These are phyloP conservation scores for Pseudococcus longispinus DNA, from an alignment of 2,888 invertebrate species.

Conservation along the genomic window DNA sequence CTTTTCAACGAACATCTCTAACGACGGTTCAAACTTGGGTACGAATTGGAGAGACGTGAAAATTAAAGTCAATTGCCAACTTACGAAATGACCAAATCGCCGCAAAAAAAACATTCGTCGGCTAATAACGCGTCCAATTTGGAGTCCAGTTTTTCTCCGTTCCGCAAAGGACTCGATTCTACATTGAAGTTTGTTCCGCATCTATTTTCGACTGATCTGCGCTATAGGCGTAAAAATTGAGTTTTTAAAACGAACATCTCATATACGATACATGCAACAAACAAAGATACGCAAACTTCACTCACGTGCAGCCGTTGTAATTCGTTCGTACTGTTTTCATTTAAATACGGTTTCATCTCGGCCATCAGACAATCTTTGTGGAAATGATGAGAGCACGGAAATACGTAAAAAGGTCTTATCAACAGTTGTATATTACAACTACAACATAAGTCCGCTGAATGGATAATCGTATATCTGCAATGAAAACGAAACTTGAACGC, in stretches of 20 bases:
- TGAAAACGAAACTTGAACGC: too few relatives aligned
- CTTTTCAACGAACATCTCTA: too few relatives aligned
- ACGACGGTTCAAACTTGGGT: too few relatives aligned
- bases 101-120: slow-evolving; percentile 91
- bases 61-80: slow-evolving; percentile 58
- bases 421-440: slow-evolving; percentile 83
- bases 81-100: slow-evolving; percentile 84
- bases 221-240: background rate
- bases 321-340: slow-evolving; percentile 63
- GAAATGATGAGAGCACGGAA: slow-evolving; percentile 94
- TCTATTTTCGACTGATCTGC: background rate
- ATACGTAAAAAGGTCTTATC: slow-evolving; percentile 89
- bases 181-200: background rate
- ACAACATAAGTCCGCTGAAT: slow-evolving; percentile 80
- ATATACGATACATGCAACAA: background rate
- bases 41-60: background rate
- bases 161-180: slow-evolving; percentile 23
- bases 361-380: slow-evolving; percentile 90
- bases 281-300: background rate
- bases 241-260: background rate
- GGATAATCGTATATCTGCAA: slow-evolving; percentile 75
- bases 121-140: slow-evolving; percentile 90
- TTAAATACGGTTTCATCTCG: slow-evolving; percentile 70
- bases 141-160: slow-evolving; percentile 70
- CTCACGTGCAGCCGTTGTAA: slow-evolving; percentile 62